Evolutionary conservation across 2,888 invertebrate species (phyloP).

Genomic region (Agrotis segetum): DNA sequence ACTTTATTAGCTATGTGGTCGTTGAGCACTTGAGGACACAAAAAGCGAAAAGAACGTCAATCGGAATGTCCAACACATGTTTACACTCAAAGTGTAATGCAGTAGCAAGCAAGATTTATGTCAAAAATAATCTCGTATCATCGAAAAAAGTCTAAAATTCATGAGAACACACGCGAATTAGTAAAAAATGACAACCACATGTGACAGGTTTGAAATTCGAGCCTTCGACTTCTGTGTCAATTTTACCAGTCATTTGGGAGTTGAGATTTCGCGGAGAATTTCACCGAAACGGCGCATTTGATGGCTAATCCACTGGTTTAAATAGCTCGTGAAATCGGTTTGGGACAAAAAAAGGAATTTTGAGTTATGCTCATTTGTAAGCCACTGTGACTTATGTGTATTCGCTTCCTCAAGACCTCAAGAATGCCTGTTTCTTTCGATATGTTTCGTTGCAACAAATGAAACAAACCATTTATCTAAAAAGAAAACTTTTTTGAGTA

Average conservation of each 20-base stretch:
- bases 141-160: conserved; percentile 67
- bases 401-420: conserved; percentile 8
- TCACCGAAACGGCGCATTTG: conserved; percentile 81
- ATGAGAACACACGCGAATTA: conserved; percentile 76
- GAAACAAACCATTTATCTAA: neutral
- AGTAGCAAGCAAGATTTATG: conserved; percentile 75
- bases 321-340: conserved; percentile 83
- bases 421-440: neutral
- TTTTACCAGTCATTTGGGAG: conserved; percentile 76
- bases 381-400: conserved; percentile 1
- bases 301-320: conserved; percentile 74
- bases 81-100: conserved; percentile 62
- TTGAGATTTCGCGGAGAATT: conserved; percentile 75
- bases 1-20: neutral
- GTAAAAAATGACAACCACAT: conserved; percentile 75
- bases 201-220: conserved; percentile 81
- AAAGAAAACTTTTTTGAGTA: too few species aligned
- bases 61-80: conserved; percentile 51
- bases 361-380: conserved; percentile 48
- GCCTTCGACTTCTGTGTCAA: conserved; percentile 74
- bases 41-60: conserved; percentile 28
- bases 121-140: conserved; percentile 63
- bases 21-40: conserved; percentile 28
- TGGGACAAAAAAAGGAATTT: conserved; percentile 61
- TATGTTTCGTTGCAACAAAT: neutral